phyloP scores from a whole-genome alignment of 2,888 invertebrate species.

The Pseudococcus viburni region DNA sequence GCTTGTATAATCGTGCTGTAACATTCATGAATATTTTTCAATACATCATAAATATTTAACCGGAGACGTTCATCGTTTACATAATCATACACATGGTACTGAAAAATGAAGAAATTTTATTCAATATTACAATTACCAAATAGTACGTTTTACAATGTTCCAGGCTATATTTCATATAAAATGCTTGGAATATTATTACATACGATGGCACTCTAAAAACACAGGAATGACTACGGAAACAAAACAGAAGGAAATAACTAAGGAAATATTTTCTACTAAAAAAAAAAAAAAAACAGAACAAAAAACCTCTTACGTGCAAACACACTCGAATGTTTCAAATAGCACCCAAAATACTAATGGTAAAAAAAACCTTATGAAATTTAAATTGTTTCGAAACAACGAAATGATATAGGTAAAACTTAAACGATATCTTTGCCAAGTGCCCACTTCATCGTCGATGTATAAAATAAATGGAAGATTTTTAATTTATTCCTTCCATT shows the following conservation, averaged over 20 bases:
- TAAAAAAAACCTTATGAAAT: conserved; percentile 19
- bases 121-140: conserved; percentile 57
- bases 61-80: conserved; percentile 7
- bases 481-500: not conserved
- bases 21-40: conserved; percentile 57
- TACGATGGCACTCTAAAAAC: conserved; percentile 39
- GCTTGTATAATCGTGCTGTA: conserved; percentile 40
- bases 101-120: conserved; percentile 58
- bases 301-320: conserved; percentile 21
- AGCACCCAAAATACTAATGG: conserved; percentile 52
- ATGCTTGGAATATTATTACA: conserved; percentile 34
- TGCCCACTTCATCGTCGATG: conserved; percentile 31
- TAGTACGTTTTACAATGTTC: conserved; percentile 44
- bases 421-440: conserved; percentile 35
- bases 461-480: conserved; percentile 25
- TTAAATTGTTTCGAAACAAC: conserved; percentile 41
- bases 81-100: conserved; percentile 40
- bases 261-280: conserved; percentile 24
- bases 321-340: conserved; percentile 57
- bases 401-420: conserved; percentile 55
- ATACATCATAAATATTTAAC: conserved; percentile 54
- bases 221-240: conserved; percentile 42
- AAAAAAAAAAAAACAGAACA: not conserved
- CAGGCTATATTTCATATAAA: conserved; percentile 32
- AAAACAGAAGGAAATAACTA: conserved; percentile 25